Evolutionary conservation across 1,140 invertebrate species (phyloP).

Genomic region (Saccostrea cuccullata): DNA sequence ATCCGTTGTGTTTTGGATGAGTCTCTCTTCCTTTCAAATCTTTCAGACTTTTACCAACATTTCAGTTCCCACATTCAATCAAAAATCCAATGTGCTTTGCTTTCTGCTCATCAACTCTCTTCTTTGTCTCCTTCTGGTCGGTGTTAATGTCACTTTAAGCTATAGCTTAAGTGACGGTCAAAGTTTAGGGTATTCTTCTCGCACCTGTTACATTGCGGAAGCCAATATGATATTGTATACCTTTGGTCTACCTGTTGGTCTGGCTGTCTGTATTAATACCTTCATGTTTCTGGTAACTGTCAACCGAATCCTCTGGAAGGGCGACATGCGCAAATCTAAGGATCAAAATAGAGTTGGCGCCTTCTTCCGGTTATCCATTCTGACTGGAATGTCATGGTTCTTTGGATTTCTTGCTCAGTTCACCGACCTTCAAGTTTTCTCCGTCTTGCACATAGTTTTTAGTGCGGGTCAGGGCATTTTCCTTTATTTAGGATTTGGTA

Average conservation of each 20-base stretch:
- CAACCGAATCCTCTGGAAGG: not conserved
- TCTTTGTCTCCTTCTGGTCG: not conserved
- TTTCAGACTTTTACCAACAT: constrained; percentile 8
- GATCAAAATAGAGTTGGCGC: not conserved
- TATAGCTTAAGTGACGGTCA: not conserved
- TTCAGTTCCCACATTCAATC: not conserved
- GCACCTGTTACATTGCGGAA: not conserved
- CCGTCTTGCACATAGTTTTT: constrained; percentile 7
- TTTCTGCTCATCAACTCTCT: not conserved
- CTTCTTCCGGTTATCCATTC: not conserved
- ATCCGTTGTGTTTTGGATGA: not conserved
- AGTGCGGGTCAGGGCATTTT: constrained; percentile 19
- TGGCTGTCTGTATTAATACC: not conserved
- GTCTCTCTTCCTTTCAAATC: not conserved
- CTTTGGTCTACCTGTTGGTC: not conserved
- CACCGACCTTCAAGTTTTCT: not conserved
- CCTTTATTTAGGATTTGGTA: constrained; percentile 10
- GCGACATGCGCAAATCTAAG: not conserved
- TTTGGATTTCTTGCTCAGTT: constrained; percentile 7
- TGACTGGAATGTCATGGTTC: not conserved
- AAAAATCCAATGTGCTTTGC: not conserved
- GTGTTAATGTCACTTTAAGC: not conserved
- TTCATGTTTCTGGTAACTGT: not conserved
- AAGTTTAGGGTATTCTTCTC: not conserved
- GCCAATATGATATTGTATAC: not conserved